phyloP scores from a whole-genome alignment of 1,140 invertebrate species.

The Brachionus rotundiformis region DNA sequence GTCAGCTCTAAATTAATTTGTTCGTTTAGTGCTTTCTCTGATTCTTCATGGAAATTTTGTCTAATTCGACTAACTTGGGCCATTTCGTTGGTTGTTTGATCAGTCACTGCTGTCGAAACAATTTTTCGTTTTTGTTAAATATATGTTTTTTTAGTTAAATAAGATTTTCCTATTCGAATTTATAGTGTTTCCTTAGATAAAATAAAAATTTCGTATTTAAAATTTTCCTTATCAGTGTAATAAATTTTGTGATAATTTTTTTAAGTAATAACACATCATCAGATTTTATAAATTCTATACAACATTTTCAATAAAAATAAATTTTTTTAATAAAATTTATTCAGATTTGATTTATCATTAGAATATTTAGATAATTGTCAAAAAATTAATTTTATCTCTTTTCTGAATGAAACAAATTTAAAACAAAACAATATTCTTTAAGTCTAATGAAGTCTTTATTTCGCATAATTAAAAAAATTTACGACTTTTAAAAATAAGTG shows the following conservation, averaged over 20 bases:
- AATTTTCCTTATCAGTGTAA: neutral
- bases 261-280: too few relatives aligned
- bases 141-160: neutral
- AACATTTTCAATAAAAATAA: too few relatives aligned
- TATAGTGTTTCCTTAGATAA: neutral
- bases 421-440: too few relatives aligned
- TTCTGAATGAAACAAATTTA: too few relatives aligned
- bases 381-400: too few relatives aligned
- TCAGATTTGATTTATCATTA: too few relatives aligned
- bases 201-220: neutral
- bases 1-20: conserved; percentile 81
- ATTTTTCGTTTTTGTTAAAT: neutral
- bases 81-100: conserved; percentile 22
- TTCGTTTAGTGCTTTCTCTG: conserved; percentile 74
- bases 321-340: too few relatives aligned
- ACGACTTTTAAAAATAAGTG: too few relatives aligned
- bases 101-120: conserved; percentile 36
- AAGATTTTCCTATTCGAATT: neutral
- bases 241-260: neutral
- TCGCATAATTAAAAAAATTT: too few relatives aligned
- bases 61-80: conserved; percentile 67
- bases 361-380: too few relatives aligned
- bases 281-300: too few relatives aligned
- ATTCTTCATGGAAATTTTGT: conserved; percentile 74
- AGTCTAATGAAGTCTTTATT: too few relatives aligned